These are phyloP conservation scores for Pseudomyrmex gracilis DNA, from an alignment of 1,140 invertebrate species.

Conservation along the genomic window DNA sequence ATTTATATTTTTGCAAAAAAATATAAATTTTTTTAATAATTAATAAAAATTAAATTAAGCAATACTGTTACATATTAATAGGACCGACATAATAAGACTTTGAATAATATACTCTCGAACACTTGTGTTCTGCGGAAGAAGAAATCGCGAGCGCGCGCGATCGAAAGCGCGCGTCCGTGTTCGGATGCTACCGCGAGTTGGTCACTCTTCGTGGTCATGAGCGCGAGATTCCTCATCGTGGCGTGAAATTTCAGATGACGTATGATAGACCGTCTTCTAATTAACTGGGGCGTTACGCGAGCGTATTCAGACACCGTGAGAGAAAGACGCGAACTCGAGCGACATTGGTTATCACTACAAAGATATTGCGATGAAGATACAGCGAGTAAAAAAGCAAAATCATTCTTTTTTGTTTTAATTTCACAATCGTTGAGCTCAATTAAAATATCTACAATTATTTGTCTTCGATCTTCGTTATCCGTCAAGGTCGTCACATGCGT, in stretches of 20 bases:
- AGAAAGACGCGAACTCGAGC: neutral
- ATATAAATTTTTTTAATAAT: too few relatives aligned
- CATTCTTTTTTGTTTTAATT: neutral
- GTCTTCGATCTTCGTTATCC: conserved; percentile 23
- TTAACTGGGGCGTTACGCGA: conserved; percentile 40
- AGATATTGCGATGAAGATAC: conserved; percentile 13
- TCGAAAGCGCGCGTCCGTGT: conserved; percentile 1
- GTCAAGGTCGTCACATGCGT: conserved; percentile 22
- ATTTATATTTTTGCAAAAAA: too few relatives aligned
- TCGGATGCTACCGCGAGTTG: neutral
- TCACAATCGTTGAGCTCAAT: neutral
- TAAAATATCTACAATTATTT: neutral
- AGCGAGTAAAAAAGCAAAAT: neutral
- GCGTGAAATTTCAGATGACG: conserved; percentile 53
- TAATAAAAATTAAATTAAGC: too few relatives aligned
- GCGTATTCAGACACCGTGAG: conserved; percentile 16
- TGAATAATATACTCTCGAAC: neutral
- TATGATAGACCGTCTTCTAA: conserved; percentile 39
- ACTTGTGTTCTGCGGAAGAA: neutral
- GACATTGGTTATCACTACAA: conserved; percentile 2
- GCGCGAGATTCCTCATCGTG: conserved; percentile 25
- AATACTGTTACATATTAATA: too few relatives aligned
- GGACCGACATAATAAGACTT: neutral
- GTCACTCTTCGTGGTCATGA: conserved; percentile 25
- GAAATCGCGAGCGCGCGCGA: neutral